A percentile compares a stretch with the other conserved stretches of the same genome.
Conservation (phyloP, 2,797 vertebrate species). For the Urosaurus nigricauda region DNA sequence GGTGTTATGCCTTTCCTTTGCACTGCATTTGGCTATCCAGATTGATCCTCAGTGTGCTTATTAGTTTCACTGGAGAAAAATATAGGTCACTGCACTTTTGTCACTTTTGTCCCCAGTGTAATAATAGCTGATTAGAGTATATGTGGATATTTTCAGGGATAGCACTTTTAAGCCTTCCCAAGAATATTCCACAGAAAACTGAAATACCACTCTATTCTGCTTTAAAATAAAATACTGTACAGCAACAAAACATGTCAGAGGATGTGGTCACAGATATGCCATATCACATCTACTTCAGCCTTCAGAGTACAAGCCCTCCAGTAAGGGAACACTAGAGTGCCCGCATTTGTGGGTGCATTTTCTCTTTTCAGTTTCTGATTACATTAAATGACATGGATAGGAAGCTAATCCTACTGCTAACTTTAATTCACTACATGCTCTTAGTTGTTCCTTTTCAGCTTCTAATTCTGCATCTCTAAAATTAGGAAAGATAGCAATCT, state of each 20-base stretch:
- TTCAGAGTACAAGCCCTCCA: neutral
- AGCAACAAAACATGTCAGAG: neutral
- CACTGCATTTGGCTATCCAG: no score
- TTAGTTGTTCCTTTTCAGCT: neutral
- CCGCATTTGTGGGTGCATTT: neutral
- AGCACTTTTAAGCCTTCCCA: neutral
- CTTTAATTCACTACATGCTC: neutral
- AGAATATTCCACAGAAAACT: neutral
- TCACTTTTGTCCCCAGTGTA: neutral
- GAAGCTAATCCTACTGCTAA: neutral
- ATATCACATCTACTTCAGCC: neutral
- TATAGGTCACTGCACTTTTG: neutral
- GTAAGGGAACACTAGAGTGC: neutral
- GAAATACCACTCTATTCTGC: neutral
- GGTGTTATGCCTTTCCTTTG: neutral
- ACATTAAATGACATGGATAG: neutral
- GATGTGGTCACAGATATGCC: neutral
- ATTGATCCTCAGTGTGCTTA: neutral
- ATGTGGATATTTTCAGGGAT: no score
- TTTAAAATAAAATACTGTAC: neutral
- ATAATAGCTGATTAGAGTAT: neutral
- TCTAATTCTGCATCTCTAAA: constrained; percentile 10
- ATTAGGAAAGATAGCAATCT: neutral
- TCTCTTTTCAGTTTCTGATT: neutral
- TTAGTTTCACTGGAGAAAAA: neutral